Percentiles rank a stretch among this genome's conserved stretches.
Evolutionary conservation across 2,888 invertebrate species (phyloP).

Genomic region (Cantharis lateralis): DNA sequence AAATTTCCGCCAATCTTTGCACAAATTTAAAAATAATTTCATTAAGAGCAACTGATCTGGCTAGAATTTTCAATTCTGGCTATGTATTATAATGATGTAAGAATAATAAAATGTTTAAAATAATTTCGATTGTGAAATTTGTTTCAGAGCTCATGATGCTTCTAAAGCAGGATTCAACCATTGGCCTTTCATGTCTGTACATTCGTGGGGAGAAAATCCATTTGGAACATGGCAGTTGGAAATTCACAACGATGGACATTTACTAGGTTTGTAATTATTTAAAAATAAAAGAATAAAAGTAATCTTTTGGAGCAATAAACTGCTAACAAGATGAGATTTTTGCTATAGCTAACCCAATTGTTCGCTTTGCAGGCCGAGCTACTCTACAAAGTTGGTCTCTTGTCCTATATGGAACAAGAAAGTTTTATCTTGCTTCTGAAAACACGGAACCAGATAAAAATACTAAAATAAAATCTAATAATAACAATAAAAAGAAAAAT

Average conservation of each 20-base stretch:
- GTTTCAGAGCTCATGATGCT: slow-evolving; percentile 77
- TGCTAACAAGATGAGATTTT: slow-evolving; percentile 3
- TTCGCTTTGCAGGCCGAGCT: slow-evolving; percentile 71
- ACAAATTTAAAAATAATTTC: no score
- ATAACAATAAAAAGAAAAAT: slow-evolving; percentile 63
- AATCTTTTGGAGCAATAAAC: not conserved
- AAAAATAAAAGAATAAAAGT: not conserved
- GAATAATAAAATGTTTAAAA: no score
- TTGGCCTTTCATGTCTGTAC: slow-evolving; percentile 99
- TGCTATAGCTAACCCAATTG: slow-evolving; percentile 21
- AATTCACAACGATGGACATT: slow-evolving; percentile 92
- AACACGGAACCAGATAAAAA: slow-evolving; percentile 35
- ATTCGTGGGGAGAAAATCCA: slow-evolving; percentile 97
- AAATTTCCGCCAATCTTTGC: no score
- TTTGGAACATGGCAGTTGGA: slow-evolving; percentile 94
- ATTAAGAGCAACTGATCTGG: no score
- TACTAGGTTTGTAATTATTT: slow-evolving; percentile 74
- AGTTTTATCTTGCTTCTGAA: slow-evolving; percentile 45
- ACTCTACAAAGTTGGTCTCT: slow-evolving; percentile 92
- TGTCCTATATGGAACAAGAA: slow-evolving; percentile 88
- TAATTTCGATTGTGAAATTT: not conserved
- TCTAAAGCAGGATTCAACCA: slow-evolving; percentile 91
- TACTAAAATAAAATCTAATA: slow-evolving; percentile 59
- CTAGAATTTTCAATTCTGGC: no score
- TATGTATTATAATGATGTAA: no score